Conservation (phyloP, 2,888 invertebrate species). For the Tuberolachnus salignus region DNA sequence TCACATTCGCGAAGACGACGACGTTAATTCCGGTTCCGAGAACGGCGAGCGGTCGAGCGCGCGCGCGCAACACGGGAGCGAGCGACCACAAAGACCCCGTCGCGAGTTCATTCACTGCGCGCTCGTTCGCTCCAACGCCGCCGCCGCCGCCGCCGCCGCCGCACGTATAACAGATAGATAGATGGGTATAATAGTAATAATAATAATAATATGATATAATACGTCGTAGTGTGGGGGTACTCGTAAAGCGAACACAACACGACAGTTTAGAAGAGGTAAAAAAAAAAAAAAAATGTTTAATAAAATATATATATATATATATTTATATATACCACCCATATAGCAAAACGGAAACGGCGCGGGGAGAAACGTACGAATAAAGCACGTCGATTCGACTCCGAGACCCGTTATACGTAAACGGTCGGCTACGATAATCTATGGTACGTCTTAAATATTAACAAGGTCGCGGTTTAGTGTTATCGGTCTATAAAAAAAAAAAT, state of each 20-base stretch:
- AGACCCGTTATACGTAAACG: too few species aligned
- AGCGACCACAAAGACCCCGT: slow-evolving; percentile 36
- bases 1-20: slow-evolving; percentile 33
- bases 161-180: not conserved
- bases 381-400: too few species aligned
- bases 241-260: not conserved
- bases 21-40: slow-evolving; percentile 53
- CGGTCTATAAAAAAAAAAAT: too few species aligned
- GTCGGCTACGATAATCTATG: too few species aligned
- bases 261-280: too few species aligned
- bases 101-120: slow-evolving; percentile 50
- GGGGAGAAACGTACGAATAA: too few species aligned
- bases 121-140: not conserved
- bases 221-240: not conserved
- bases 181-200: not conserved
- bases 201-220: not conserved
- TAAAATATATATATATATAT: too few species aligned
- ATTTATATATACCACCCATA: too few species aligned
- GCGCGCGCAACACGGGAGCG: not conserved
- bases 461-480: too few species aligned
- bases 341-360: too few species aligned
- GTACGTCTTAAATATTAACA: too few species aligned
- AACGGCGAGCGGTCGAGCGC: slow-evolving; percentile 22
- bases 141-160: not conserved
- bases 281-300: not conserved